phyloP scores from a whole-genome alignment of 2,888 invertebrate genomes.

The Dryococelus australis region DNA sequence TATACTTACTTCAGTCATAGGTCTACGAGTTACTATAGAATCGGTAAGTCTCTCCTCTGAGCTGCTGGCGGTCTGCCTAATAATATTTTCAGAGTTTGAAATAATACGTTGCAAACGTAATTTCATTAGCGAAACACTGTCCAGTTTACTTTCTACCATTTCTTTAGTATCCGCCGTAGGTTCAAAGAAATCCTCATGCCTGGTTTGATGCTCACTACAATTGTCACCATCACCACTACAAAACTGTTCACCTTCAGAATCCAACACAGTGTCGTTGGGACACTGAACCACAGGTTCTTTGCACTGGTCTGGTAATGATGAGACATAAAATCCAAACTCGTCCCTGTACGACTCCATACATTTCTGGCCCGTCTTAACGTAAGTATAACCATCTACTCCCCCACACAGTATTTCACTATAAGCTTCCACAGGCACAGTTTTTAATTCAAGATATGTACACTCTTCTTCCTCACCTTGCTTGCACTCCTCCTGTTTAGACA shows the following conservation, averaged over 20 bases:
- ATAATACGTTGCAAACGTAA: conserved; percentile 6
- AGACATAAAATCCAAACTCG: not conserved
- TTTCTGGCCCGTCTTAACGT: not conserved
- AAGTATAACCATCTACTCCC: not conserved
- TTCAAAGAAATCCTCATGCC: not conserved
- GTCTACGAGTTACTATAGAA: not conserved
- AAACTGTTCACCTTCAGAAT: not conserved
- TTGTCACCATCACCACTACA: not conserved
- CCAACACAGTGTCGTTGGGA: not conserved
- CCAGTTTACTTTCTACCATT: not conserved
- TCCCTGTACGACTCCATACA: not conserved
- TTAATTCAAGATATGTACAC: conserved; percentile 23
- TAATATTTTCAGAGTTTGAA: not conserved
- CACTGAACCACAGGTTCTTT: not conserved
- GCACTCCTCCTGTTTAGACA: not conserved
- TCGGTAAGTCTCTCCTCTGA: not conserved
- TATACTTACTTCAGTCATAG: not conserved
- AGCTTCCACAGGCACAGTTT: not conserved
- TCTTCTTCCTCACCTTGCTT: conserved; percentile 2
- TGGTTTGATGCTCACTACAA: not conserved
- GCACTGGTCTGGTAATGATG: not conserved
- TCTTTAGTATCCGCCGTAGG: not conserved
- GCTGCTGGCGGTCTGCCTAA: not conserved
- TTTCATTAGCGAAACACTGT: not conserved
- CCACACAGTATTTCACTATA: not conserved